These are phyloP conservation scores for Dendrocincla fuliginosa DNA, from an alignment of 2,797 vertebrate genomes.

Conservation along the genomic window DNA sequence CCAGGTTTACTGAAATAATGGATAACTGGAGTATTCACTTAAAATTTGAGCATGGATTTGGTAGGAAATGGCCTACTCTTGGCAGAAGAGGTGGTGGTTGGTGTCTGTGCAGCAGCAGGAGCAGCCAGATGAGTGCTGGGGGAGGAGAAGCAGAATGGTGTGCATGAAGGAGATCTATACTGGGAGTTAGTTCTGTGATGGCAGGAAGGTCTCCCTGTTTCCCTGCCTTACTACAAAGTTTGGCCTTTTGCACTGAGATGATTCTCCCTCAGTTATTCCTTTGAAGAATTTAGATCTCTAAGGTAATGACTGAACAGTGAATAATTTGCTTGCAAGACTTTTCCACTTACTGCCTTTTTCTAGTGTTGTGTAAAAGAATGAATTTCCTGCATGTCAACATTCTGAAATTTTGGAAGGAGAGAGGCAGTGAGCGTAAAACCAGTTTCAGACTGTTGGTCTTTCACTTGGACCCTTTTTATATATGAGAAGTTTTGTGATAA, in stretches of 20 bases:
- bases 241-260: neutral
- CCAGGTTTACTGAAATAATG: neutral
- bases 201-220: neutral
- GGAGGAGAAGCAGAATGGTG: neutral
- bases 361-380: neutral
- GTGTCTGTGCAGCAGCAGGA: neutral
- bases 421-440: neutral
- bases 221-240: neutral
- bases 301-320: neutral
- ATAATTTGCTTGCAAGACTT: neutral
- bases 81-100: neutral
- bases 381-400: neutral
- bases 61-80: neutral
- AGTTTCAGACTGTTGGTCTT: neutral
- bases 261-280: neutral
- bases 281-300: neutral
- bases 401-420: neutral
- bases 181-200: neutral
- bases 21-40: neutral
- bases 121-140: neutral
- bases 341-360: neutral
- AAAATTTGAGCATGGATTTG: neutral
- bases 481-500: neutral
- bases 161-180: neutral
- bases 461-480: neutral